Percentiles rank a stretch among this genome's conserved stretches.
phyloP scores from a whole-genome alignment of 2,888 invertebrate species.

The Cactoblastis cactorum region DNA sequence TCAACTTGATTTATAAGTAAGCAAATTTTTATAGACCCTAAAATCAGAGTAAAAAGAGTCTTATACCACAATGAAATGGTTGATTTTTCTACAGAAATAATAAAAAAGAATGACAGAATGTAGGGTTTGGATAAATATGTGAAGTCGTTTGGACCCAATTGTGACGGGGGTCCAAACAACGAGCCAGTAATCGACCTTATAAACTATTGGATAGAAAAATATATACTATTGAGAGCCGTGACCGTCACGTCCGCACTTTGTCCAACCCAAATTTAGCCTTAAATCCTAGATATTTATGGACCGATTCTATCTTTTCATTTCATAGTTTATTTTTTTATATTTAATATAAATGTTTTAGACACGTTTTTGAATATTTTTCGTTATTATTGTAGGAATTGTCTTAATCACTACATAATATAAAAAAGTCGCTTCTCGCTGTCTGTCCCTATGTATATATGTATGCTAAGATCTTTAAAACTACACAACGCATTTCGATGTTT shows the following conservation, averaged over 20 bases:
- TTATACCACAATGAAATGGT: not conserved
- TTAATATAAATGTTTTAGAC: no score
- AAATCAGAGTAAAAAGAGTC: not conserved
- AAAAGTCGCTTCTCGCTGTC: no score
- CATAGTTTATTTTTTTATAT: no score
- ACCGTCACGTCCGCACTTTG: not conserved
- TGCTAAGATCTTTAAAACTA: no score
- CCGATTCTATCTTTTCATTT: no score
- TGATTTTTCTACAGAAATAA: not conserved
- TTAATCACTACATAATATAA: no score
- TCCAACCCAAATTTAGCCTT: no score
- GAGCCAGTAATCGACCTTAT: slow-evolving; percentile 8
- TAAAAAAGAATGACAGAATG: not conserved
- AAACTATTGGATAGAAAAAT: not conserved
- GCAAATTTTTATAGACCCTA: not conserved
- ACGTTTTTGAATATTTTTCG: no score
- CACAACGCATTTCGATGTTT: no score
- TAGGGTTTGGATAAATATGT: slow-evolving; percentile 11
- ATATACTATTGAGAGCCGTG: not conserved
- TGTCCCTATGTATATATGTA: no score
- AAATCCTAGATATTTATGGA: no score
- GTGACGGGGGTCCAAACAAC: slow-evolving; percentile 3
- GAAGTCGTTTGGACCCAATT: slow-evolving; percentile 9
- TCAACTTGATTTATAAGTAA: slow-evolving; percentile 10
- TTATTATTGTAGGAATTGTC: no score